Conservation (phyloP, 2,113 vertebrate genomes). For the Vulpes ferrilata region DNA sequence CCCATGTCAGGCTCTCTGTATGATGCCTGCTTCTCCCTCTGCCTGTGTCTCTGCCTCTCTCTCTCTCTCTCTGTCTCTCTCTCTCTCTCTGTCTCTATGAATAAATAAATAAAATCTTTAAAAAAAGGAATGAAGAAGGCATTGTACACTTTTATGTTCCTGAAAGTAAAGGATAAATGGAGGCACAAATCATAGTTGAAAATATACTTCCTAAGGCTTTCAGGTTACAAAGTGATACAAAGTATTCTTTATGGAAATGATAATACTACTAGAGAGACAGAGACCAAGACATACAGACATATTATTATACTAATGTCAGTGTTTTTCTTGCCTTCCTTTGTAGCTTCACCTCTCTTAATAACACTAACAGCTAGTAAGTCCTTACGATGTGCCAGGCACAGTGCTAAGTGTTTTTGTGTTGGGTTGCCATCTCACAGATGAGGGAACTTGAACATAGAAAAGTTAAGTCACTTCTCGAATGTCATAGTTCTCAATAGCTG, state of each 20-base stretch:
- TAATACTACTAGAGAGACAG: not conserved
- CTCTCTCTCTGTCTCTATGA: too few species aligned
- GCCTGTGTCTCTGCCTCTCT: too few species aligned
- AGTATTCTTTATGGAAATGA: not conserved
- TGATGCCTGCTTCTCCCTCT: too few species aligned
- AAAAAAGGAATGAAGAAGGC: not conserved
- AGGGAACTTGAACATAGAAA: not conserved
- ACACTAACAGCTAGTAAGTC: not conserved
- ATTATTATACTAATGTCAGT: not conserved
- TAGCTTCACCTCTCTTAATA: not conserved
- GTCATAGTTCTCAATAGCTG: not conserved
- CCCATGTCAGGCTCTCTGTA: too few species aligned
- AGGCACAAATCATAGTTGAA: not conserved
- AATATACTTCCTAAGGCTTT: not conserved
- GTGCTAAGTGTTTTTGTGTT: conserved; percentile 1
- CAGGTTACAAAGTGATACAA: not conserved
- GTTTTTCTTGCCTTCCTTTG: not conserved
- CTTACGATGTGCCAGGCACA: not conserved
- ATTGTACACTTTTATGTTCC: not conserved
- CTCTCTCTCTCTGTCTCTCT: too few species aligned
- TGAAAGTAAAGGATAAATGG: not conserved
- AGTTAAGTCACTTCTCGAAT: not conserved
- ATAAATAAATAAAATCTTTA: too few species aligned
- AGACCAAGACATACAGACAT: not conserved
- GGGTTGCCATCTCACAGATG: not conserved